A percentile compares a stretch with the other conserved stretches of the same genome.
Evolutionary conservation across 2,888 invertebrate species (phyloP).

Genomic region (Euclidia mi): DNA sequence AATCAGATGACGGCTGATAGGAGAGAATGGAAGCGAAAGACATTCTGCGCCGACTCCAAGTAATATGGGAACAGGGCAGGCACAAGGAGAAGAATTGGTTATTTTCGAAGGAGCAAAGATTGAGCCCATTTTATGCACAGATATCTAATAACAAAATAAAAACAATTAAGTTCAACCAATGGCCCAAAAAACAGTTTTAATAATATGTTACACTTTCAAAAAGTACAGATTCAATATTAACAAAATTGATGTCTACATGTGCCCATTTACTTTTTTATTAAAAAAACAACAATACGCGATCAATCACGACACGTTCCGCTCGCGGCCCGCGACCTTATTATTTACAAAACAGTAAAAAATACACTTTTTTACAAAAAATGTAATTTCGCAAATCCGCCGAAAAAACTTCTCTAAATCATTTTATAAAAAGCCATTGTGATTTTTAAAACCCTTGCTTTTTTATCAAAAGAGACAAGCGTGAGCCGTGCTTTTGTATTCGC

Average conservation of each 20-base stretch:
- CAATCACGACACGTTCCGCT: constrained; percentile 77
- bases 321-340: constrained; percentile 65
- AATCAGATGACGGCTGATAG: no score
- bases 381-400: constrained; percentile 75
- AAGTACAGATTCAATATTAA: no score
- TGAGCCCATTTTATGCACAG: no score
- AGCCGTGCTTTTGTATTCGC: constrained; percentile 74
- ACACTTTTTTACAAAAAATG: constrained; percentile 65
- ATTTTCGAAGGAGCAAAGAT: no score
- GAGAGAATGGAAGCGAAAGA: no score
- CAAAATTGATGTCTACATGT: constrained; percentile 29
- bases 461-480: constrained; percentile 80
- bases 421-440: constrained; percentile 84
- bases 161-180: no score
- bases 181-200: no score
- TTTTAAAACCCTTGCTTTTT: constrained; percentile 85
- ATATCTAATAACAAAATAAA: no score
- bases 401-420: constrained; percentile 84
- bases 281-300: constrained; percentile 72
- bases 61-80: no score
- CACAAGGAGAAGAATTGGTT: no score
- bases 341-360: constrained; percentile 67
- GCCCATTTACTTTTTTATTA: constrained; percentile 48
- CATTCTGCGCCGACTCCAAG: no score
- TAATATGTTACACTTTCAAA: no score